Conservation (phyloP, 1,140 invertebrate genomes). For the Gyrodactylus salaris region DNA sequence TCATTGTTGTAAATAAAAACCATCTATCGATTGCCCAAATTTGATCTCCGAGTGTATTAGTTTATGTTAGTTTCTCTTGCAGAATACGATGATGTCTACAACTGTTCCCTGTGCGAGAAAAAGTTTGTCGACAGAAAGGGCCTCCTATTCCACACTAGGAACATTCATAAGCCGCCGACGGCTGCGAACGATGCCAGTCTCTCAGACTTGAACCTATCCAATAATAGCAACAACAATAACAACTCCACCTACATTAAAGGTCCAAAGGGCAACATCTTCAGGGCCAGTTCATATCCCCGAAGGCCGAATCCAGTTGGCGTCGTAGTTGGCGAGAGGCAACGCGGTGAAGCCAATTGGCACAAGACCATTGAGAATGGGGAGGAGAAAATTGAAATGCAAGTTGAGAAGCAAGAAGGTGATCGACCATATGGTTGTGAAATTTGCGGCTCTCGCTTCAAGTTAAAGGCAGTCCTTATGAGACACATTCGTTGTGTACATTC, state of each 20-base stretch:
- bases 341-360: background rate
- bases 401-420: background rate
- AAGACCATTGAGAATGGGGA: background rate
- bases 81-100: background rate
- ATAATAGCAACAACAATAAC: background rate
- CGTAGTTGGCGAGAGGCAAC: background rate
- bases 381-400: background rate
- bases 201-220: background rate
- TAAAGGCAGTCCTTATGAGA: background rate
- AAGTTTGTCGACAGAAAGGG: background rate
- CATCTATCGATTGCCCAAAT: too few species aligned
- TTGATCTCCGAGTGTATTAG: too few species aligned
- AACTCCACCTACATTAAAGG: background rate
- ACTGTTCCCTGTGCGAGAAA: background rate
- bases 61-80: background rate
- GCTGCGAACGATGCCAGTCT: too few species aligned
- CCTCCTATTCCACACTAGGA: background rate
- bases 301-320: background rate
- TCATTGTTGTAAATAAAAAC: too few species aligned
- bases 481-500: background rate
- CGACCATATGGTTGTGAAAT: background rate
- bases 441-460: background rate
- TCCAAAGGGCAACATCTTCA: background rate
- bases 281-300: background rate
- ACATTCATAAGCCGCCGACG: background rate